These are phyloP conservation scores for Icerya purchasi DNA, from an alignment of 2,888 invertebrate genomes.

Conservation along the genomic window DNA sequence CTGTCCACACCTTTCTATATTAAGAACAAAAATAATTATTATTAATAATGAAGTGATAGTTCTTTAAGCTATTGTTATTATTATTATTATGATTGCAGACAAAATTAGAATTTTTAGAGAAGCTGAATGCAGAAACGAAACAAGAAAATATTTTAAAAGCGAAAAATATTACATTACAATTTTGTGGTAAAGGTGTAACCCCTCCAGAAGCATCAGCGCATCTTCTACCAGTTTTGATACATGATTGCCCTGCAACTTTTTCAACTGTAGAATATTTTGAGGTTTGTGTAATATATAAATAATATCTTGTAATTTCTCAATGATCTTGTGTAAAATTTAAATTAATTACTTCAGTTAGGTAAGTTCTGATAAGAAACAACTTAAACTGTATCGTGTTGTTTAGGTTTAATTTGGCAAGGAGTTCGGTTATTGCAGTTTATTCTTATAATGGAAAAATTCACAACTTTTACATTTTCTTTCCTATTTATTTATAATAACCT, in stretches of 20 bases:
- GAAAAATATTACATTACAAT: constrained; percentile 40
- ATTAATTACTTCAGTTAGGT: too few relatives aligned
- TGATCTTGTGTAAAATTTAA: neutral
- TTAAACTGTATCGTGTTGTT: neutral
- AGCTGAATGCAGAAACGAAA: constrained; percentile 30
- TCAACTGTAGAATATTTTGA: constrained; percentile 66
- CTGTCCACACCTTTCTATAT: too few relatives aligned
- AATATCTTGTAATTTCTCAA: neutral
- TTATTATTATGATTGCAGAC: constrained; percentile 29
- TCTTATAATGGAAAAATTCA: too few relatives aligned
- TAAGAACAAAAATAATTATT: too few relatives aligned
- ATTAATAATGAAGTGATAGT: too few relatives aligned
- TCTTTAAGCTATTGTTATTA: constrained; percentile 1
- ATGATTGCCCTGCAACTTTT: constrained; percentile 65
- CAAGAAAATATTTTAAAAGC: constrained; percentile 32
- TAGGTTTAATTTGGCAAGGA: too few relatives aligned
- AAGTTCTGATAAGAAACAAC: neutral
- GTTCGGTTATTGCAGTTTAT: too few relatives aligned
- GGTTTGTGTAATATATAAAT: constrained; percentile 34
- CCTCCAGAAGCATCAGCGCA: constrained; percentile 31
- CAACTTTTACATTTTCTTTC: too few relatives aligned
- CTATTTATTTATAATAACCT: too few relatives aligned
- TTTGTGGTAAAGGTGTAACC: constrained; percentile 42
- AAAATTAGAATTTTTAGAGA: constrained; percentile 45
- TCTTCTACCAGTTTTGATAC: constrained; percentile 48